Evolutionary conservation across 2,113 vertebrate species (phyloP), one percentile per base, ranked within the genome.

Genomic region (Percina caprodes): DNA sequence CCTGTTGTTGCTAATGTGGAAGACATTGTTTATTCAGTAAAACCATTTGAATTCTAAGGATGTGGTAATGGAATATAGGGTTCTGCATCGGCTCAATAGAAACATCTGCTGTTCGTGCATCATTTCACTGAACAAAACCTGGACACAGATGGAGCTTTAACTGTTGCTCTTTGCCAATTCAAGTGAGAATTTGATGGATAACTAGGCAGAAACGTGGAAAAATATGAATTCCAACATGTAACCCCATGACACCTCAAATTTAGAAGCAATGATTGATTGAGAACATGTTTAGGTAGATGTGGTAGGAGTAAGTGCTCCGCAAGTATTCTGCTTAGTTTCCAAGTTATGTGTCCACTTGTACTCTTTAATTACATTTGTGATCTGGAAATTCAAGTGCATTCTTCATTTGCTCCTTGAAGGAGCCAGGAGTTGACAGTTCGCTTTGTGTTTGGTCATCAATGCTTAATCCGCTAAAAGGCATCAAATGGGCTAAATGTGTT

Each of bases 81-180:
- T 11, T 52, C 8, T 21, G 11, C 13, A 16, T 5, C 19, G 21
- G 24, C 49, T 8, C 23, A 18, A 12, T 45, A 24, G 8, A 60
- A 55, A 61, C 74, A 73, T 60, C 61, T 78, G 62, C n/a, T 70
- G 7, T 49, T 82, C 58, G 26, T 39, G 23, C 2, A 70, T 49
- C 12, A 16, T 48, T 12, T 83, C 48, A 42, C 51, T 71, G 42
- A 71, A 70, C 24, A 83, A 52, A 58, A 14, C 49, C 30, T 72
- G 33, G 69, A 42, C 42, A 62, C 16, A 51, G 54, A 70, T 6
- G 12, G 10, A 48, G 26, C 18, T 15, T 15, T 9, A 45, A 61
- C 33, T 52, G 14, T 8, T 4, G 26, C 18, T 67, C n/a, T 45
- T 35, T 16, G n/a, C 10, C 60, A 81, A 69, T 24, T 74, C 14